These are phyloP conservation scores for Muricea muricata DNA, from an alignment of 92 coral and sea anemone species.

Conservation along the genomic window DNA sequence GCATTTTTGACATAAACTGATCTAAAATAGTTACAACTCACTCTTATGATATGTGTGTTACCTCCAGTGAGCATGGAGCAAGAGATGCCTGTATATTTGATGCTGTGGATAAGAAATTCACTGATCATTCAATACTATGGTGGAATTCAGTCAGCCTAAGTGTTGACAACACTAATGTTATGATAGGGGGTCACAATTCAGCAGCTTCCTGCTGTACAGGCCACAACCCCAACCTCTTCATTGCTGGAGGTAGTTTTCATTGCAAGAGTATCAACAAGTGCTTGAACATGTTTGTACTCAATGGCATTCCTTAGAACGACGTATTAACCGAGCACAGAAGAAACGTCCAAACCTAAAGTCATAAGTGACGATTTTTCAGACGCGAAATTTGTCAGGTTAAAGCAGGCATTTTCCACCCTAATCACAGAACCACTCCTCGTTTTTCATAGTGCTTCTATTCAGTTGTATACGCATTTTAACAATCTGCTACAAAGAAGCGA, in stretches of 20 bases:
- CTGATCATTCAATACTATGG: slow-evolving; percentile 50
- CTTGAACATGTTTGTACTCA: background rate
- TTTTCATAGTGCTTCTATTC: slow-evolving; percentile 24
- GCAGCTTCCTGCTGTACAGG: slow-evolving; percentile 48
- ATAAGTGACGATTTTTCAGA: background rate
- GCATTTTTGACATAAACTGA: slow-evolving; percentile 62
- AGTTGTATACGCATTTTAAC: slow-evolving; percentile 22
- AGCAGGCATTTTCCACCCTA: background rate
- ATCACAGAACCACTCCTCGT: slow-evolving; percentile 4
- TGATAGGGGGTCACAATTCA: slow-evolving; percentile 58
- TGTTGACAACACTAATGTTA: slow-evolving; percentile 59
- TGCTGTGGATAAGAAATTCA: slow-evolving; percentile 50
- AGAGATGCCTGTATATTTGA: slow-evolving; percentile 47
- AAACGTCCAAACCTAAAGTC: background rate
- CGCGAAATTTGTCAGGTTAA: background rate
- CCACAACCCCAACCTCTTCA: slow-evolving; percentile 32
- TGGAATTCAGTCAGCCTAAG: slow-evolving; percentile 49
- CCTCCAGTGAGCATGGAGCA: no score
- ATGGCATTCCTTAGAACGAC: background rate
- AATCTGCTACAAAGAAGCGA: slow-evolving; percentile 1
- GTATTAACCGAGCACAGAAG: background rate
- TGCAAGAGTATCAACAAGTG: background rate
- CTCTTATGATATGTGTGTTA: slow-evolving; percentile 69
- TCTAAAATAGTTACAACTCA: slow-evolving; percentile 61
- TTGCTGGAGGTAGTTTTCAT: slow-evolving; percentile 61